Evolutionary conservation across 2,888 invertebrate species (phyloP).

Genomic region (Stomorhina lunata): DNA sequence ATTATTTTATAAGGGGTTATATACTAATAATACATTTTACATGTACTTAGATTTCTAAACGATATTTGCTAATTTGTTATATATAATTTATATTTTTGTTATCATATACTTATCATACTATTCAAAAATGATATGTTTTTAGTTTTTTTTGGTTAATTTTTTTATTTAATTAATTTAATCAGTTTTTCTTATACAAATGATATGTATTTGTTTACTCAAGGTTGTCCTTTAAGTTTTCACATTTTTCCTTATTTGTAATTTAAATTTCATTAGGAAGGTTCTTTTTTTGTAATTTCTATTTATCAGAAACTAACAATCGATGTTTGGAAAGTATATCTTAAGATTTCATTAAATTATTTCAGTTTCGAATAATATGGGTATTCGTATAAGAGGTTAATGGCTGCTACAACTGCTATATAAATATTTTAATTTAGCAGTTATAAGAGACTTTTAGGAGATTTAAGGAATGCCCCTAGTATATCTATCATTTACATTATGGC

Average conservation of each 20-base stretch:
- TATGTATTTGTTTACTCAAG: conserved; percentile 28
- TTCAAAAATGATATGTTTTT: conserved; percentile 75
- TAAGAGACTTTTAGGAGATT: too few species aligned
- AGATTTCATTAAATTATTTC: too few species aligned
- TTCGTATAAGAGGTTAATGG: too few species aligned
- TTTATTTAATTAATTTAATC: conserved; percentile 12
- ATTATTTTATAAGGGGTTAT: conserved; percentile 11
- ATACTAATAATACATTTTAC: conserved; percentile 64
- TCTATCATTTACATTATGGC: too few species aligned
- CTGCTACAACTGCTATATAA: too few species aligned
- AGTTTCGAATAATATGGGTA: too few species aligned
- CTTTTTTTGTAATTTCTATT: background rate
- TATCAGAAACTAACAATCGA: background rate
- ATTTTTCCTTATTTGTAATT: conserved; percentile 12
- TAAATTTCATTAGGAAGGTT: conserved; percentile 53
- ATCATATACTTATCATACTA: too few species aligned
- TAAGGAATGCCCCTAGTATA: too few species aligned
- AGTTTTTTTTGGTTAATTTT: conserved; percentile 61
- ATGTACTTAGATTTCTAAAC: conserved; percentile 53
- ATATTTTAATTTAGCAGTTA: too few species aligned
- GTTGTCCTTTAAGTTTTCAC: conserved; percentile 28
- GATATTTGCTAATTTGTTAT: too few species aligned
- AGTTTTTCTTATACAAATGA: conserved; percentile 22
- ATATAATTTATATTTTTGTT: conserved; percentile 30
- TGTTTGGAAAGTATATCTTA: background rate